Evolutionary conservation across 2,888 invertebrate genomes (phyloP), one percentile per base, ranked within the genome.

Genomic region (Seladonia tumulorum): DNA sequence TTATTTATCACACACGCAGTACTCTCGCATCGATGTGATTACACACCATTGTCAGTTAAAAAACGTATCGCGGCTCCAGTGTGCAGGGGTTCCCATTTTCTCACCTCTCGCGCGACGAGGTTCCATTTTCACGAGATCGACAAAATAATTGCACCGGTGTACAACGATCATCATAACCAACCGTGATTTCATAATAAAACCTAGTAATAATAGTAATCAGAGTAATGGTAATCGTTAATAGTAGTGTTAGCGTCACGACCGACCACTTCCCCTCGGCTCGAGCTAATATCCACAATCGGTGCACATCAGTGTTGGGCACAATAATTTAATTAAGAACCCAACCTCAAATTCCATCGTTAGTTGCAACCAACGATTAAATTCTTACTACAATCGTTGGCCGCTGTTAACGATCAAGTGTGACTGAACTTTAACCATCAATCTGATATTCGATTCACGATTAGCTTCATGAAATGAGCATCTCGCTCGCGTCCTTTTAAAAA

Each of bases 121-220:
- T 74, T 73, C 74, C 86, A 81, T 83, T 81, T 88, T 83, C 85
- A 84, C 88, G 78, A 85, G 88, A 84, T 87, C 84, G 86, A 90
- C 86, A 89, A 90, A 88, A 90, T 88, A 90, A 82, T 90, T 88
- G 81, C 89, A 85, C 82, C 87, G 86, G 82, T 90, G 81, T 88
- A 83, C 79, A 76, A 68, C 77, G 83, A 84, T 72, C 63, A 39
- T 77, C n/a, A 39, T 82, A 82, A 84, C 47, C 79, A 82, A 85
- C 83, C 71, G 79, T 90, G 84, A 88, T 84, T 63, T 76, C 35
- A 81, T 82, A 88, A 81, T 89, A 81, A 88, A 87, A 81, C 71
- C 18, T 80, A 85, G 82, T 77, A 73, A 76, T 88, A 87, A 85
- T 88, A 70, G 66, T 86, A 79, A 66, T 87, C 77, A 76, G 74